Base-by-base conservation (phyloP, 2,113 vertebrate genomes). In the Cyanoramphus novaezelandiae region DNA sequence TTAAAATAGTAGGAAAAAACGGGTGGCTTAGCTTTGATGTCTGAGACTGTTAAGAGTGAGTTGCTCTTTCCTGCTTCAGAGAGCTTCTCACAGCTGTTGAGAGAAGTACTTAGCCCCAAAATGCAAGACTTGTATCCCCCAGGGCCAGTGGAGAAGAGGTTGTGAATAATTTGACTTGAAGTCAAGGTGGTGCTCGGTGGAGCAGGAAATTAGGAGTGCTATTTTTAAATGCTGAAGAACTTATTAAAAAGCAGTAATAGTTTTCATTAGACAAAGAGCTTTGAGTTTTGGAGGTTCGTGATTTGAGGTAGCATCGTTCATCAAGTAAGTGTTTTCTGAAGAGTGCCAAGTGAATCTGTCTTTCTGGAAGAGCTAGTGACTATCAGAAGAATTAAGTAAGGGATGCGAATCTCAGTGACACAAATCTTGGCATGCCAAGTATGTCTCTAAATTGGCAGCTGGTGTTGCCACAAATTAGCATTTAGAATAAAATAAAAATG, bases 81-180 rank as follows among this genome's bases (percentile, higher is more conserved):
- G 76, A 82, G 85, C 79, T 95, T 72, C 88, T 81, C 72, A 89
- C 97, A 96, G 97, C 96, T 97, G 96, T 97, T 95, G 86, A 95
- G 92, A 96, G 86, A 94, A 97, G 91, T 97, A 97, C 94, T 92
- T 96, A 91, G 89, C 93, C 95, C 96, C 96, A 78, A 79, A 75
- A 88, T 79, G 64, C 49, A 91, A 92, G 94, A 88, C 80, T 92
- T 92, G 63, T 86, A 91, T 93, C 92, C 95, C 97, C 90, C 88
- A 90, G 93, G 93, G 96, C 92, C 41, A 33, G 70, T 79, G 87
- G 31, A 72, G 96, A 96, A 96, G 93, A 96, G 94, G 96, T 88
- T 96, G 94, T 94, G 98, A 97, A 95, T 98, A 97, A 97, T 97
- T 95, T 95, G 94, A 97, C 89, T 97, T 90, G 96, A 98, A 98